phyloP scores from a whole-genome alignment of 1,140 invertebrate genomes.

The Pogonomyrmex barbatus region DNA sequence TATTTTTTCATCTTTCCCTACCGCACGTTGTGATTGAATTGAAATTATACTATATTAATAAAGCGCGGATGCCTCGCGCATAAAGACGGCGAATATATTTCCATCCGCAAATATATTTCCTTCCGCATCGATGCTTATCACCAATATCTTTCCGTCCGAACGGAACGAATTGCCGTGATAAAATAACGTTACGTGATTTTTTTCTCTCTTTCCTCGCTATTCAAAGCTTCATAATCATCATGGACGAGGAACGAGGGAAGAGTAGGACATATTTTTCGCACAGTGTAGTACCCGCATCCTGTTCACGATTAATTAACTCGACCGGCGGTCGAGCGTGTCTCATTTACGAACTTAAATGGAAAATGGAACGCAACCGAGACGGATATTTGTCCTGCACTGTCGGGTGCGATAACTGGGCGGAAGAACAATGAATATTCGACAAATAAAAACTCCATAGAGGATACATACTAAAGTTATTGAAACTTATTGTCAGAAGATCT shows the following conservation, averaged over 20 bases:
- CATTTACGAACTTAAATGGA: constrained; percentile 71
- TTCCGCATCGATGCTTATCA: constrained; percentile 14
- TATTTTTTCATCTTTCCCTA: not conserved
- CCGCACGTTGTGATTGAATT: not conserved
- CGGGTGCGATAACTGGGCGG: constrained; percentile 21
- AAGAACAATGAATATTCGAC: constrained; percentile 32
- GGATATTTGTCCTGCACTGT: constrained; percentile 55
- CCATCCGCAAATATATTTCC: constrained; percentile 26
- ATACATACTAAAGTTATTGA: not conserved
- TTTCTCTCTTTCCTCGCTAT: not conserved
- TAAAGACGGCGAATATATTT: constrained; percentile 27
- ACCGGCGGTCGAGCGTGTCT: constrained; percentile 63
- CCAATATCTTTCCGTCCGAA: constrained; percentile 29
- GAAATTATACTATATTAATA: constrained; percentile 53
- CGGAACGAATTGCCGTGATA: constrained; percentile 15
- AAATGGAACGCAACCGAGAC: constrained; percentile 63
- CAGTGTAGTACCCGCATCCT: constrained; percentile 56
- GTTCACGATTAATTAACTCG: constrained; percentile 72
- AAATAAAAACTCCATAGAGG: not conserved
- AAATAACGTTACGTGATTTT: constrained; percentile 24
- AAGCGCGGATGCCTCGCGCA: not conserved
- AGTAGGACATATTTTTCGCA: constrained; percentile 53
- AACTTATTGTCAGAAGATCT: constrained; percentile 1
- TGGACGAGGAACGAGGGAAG: not conserved
- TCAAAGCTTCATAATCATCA: not conserved